Conservation (phyloP, 2,113 vertebrate species). For the Actenoides lindsayi region DNA sequence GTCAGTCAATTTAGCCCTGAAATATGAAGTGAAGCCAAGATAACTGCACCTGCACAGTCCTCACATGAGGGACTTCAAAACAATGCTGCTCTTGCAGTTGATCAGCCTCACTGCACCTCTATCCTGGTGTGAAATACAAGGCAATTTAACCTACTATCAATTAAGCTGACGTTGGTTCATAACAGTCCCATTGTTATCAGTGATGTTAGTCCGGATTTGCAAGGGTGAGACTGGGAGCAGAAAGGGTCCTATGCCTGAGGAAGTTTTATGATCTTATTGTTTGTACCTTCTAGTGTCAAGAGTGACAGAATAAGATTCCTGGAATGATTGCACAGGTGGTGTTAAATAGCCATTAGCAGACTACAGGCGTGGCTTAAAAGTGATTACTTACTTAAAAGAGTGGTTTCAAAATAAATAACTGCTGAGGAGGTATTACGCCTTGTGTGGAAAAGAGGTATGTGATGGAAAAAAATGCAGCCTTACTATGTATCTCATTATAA, state of each 20-base stretch:
- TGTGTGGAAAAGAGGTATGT: neutral
- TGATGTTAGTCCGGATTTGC: neutral
- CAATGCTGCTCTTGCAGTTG: neutral
- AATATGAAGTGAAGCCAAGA: neutral
- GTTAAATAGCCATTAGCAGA: conserved; percentile 38
- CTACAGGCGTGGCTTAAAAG: conserved; percentile 2
- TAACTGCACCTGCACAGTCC: neutral
- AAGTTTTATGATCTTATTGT: neutral
- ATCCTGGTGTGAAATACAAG: neutral
- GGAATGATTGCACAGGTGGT: conserved; percentile 28
- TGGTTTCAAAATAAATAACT: conserved; percentile 42
- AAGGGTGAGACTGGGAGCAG: neutral
- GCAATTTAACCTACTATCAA: neutral
- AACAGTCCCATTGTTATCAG: neutral
- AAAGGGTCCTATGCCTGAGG: neutral
- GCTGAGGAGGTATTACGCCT: neutral
- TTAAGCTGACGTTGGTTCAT: neutral
- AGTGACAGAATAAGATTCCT: conserved; percentile 74
- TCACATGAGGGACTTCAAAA: neutral
- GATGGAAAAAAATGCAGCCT: neutral
- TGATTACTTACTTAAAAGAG: conserved; percentile 38
- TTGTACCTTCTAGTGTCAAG: neutral
- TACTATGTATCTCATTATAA: neutral
- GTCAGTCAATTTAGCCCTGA: neutral
- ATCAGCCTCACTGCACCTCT: neutral